phyloP scores from a whole-genome alignment of 2,113 vertebrate species.

The Pedetes capensis region DNA sequence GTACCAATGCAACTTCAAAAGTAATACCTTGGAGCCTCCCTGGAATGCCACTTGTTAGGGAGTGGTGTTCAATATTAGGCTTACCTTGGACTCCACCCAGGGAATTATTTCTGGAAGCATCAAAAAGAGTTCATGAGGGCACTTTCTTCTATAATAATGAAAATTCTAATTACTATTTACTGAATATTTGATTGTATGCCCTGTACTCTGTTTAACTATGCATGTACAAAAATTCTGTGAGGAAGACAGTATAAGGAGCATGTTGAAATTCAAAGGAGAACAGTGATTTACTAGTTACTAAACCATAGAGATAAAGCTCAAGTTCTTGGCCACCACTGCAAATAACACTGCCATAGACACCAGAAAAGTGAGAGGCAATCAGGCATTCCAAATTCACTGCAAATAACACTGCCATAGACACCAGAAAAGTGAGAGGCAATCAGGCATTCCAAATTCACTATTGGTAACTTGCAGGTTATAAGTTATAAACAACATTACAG shows the following conservation, averaged over 20 bases:
- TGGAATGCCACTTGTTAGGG: not conserved
- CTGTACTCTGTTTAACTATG: not conserved
- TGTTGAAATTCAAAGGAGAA: not conserved
- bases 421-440: not conserved
- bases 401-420: not conserved
- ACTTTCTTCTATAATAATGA: not conserved
- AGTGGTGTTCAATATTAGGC: not conserved
- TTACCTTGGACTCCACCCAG: not conserved
- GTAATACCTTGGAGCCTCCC: not conserved
- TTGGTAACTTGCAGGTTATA: not conserved
- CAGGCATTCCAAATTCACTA: not conserved
- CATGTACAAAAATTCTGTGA: not conserved
- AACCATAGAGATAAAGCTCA: not conserved
- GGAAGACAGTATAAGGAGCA: not conserved
- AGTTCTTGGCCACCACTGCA: not conserved
- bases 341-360: not conserved
- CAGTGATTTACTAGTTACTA: not conserved
- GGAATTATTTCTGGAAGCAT: not conserved
- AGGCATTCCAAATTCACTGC: not conserved
- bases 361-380: not conserved
- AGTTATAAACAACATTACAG: not conserved
- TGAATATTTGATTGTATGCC: not conserved
- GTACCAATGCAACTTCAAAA: not conserved
- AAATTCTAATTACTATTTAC: not conserved
- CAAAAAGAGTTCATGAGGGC: not conserved